phyloP scores from a whole-genome alignment of 2,888 invertebrate genomes.

The Ctenicera cuprea region DNA sequence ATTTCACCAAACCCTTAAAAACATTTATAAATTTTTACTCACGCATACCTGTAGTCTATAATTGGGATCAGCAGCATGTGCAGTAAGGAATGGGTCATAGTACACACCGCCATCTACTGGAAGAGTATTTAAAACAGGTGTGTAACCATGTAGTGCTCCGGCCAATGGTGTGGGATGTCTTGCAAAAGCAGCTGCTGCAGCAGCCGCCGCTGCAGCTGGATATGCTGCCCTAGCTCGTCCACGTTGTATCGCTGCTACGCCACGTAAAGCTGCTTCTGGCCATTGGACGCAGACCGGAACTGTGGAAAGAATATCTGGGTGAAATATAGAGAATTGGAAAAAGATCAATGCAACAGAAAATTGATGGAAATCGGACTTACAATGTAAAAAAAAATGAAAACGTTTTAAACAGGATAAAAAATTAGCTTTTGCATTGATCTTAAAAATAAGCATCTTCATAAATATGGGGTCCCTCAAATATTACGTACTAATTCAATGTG shows the following conservation, averaged over 20 bases:
- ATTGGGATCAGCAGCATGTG: constrained; percentile 90
- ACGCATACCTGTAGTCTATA: constrained; percentile 91
- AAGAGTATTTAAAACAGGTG: constrained; percentile 76
- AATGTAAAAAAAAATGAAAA: constrained; percentile 65
- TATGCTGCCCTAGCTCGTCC: constrained; percentile 81
- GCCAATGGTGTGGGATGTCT: constrained; percentile 82
- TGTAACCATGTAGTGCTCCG: constrained; percentile 90
- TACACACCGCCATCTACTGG: constrained; percentile 85
- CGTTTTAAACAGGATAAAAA: background rate
- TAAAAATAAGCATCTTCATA: background rate
- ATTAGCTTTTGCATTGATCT: constrained; percentile 19
- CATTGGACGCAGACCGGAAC: constrained; percentile 93
- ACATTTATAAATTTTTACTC: background rate
- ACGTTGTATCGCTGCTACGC: constrained; percentile 89
- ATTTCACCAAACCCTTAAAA: too few relatives aligned
- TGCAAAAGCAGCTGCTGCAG: constrained; percentile 81
- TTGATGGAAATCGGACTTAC: constrained; percentile 63
- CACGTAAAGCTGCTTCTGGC: constrained; percentile 91
- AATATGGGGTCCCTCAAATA: constrained; percentile 57
- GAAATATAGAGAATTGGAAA: background rate
- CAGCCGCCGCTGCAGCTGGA: constrained; percentile 84
- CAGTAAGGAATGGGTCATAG: constrained; percentile 94
- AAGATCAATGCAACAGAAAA: constrained; percentile 53
- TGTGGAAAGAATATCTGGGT: constrained; percentile 68
- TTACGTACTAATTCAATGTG: constrained; percentile 22